Evolutionary conservation across 1,140 invertebrate genomes (phyloP), one percentile per base, ranked within the genome.

Genomic region (Gonatopus flavifemur): DNA sequence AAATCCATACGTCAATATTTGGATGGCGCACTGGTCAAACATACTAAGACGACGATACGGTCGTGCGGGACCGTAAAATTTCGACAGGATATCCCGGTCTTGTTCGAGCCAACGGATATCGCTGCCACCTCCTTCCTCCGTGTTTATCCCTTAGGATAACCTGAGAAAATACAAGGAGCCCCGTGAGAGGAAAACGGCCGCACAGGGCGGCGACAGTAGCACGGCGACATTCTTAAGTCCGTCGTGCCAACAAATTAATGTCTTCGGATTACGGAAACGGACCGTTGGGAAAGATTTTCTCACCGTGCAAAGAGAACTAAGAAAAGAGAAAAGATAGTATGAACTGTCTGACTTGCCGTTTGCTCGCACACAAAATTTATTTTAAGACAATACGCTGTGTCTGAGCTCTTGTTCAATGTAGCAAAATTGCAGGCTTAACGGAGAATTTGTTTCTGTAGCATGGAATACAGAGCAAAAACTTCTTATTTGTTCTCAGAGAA

Each of bases 241-340:
- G 57, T 49, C 39, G 41, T 60, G 47, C 40, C 58, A 53, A 62
- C 59, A 57, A 66, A 66, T 66, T 66, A 61, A 66, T 66, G 63
- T 57, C 47, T 49, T 45, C 47, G 63, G 61, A 66, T 66, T 62
- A 66, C 50, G 44, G 59, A 55, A 64, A 50, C 51, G 51, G 52
- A 33, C 58, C 59, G 15, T 43, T 62, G 55, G 58, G 58, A 62
- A 47, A 62, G 49, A 62, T 62, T 62, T 54, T 59, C 59, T 8
- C n/a, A n/a, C n/a, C n/a, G n/a, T n/a, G n/a, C n/a, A n/a, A n/a
- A n/a, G n/a, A n/a, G n/a, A n/a, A n/a, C n/a, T n/a, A 28, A 7
- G 25, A 28, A 28, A 28, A 28, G 12, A 28, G 25, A 28, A 28
- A 12, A 28, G 12, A 12, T 7, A 28, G 12, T 28, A 12, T 7